Conservation (phyloP, 2,888 invertebrate genomes). For the Stenodera caucasica region DNA sequence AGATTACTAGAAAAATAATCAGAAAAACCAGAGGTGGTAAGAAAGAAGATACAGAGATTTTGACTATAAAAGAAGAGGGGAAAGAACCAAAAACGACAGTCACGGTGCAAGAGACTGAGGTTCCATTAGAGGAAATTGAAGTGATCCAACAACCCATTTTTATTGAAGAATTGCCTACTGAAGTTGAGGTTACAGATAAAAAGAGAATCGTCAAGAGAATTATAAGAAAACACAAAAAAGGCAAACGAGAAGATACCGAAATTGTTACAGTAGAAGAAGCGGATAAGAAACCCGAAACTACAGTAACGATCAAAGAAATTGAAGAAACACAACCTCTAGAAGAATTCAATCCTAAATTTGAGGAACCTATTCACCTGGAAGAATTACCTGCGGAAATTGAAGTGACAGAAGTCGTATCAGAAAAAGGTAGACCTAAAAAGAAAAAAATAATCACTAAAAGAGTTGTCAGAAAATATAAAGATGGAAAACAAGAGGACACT, state of each 20-base stretch:
- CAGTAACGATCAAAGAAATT: constrained; percentile 35
- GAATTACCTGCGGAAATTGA: constrained; percentile 43
- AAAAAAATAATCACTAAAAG: constrained; percentile 46
- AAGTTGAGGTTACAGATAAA: constrained; percentile 32
- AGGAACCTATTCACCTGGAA: constrained; percentile 32
- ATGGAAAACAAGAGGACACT: constrained; percentile 48
- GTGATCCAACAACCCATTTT: constrained; percentile 48
- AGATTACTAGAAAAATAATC: constrained; percentile 43
- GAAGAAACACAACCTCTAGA: constrained; percentile 16
- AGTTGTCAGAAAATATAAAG: constrained; percentile 48
- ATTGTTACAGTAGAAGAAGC: constrained; percentile 51
- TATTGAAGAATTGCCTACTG: constrained; percentile 42
- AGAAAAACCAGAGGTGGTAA: constrained; percentile 50
- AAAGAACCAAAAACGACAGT: constrained; percentile 43
- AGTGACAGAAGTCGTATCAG: constrained; percentile 33
- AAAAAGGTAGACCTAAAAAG: constrained; percentile 38
- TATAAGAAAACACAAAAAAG: constrained; percentile 49
- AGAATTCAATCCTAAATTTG: constrained; percentile 12
- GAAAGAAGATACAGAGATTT: constrained; percentile 50
- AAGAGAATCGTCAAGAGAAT: constrained; percentile 47
- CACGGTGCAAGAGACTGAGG: constrained; percentile 36
- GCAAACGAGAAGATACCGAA: constrained; percentile 55
- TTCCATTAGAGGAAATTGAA: constrained; percentile 48
- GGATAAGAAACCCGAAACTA: constrained; percentile 47
- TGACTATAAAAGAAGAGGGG: constrained; percentile 44